phyloP scores from a whole-genome alignment of 2,888 invertebrate genomes.

The Lucinisca nassula region DNA sequence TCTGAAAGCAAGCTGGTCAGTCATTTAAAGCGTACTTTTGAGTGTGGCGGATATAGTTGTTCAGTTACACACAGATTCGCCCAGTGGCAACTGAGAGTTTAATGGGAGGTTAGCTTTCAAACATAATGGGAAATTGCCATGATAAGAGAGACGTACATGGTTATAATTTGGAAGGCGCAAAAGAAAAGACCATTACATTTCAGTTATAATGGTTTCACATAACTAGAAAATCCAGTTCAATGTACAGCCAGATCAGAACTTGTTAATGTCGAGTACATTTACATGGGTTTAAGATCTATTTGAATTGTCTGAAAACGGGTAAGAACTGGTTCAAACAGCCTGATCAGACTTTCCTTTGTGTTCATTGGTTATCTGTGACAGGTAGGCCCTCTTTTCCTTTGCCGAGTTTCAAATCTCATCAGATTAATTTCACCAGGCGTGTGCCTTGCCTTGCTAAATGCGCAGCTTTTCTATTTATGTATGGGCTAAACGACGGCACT shows the following conservation, averaged over 20 bases:
- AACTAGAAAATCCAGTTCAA: no score
- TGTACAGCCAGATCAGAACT: no score
- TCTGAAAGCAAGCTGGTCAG: neutral
- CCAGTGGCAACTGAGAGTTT: neutral
- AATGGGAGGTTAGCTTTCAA: constrained; percentile 6
- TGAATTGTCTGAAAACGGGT: no score
- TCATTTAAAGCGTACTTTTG: neutral
- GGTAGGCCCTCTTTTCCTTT: no score
- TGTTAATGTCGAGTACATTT: no score
- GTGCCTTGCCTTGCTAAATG: constrained; percentile 2
- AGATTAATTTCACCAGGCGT: constrained; percentile 17
- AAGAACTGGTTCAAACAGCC: no score
- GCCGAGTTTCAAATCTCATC: neutral
- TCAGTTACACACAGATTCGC: neutral
- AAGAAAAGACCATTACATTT: no score
- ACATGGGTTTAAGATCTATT: no score
- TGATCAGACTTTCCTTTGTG: no score
- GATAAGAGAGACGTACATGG: constrained; percentile 21
- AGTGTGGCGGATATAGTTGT: neutral
- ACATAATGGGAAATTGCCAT: constrained; percentile 27
- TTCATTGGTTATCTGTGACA: no score
- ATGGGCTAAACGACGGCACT: constrained; percentile 8
- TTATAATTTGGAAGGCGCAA: neutral
- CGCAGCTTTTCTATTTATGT: constrained; percentile 17
- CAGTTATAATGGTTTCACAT: no score